Percentiles rank a stretch among this genome's conserved stretches.
Evolutionary conservation across 2,888 invertebrate species (phyloP).

Genomic region (Odiellus spinosus): DNA sequence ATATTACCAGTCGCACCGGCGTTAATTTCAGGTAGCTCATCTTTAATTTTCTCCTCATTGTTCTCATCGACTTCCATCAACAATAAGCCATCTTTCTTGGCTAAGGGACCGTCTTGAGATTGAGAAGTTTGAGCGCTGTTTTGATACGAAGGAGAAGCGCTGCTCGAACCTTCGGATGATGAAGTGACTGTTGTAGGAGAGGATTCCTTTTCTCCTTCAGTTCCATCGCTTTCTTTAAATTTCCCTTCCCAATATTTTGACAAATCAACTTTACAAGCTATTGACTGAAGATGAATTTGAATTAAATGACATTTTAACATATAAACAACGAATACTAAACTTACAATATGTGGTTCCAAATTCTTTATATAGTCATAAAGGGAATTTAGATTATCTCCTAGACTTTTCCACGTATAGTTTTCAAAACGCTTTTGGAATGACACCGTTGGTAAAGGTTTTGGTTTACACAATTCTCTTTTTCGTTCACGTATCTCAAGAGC

Average conservation of each 20-base stretch:
- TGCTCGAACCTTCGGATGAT: constrained; percentile 12
- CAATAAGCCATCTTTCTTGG: too few species aligned
- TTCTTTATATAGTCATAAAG: constrained; percentile 26
- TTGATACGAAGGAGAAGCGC: constrained; percentile 2
- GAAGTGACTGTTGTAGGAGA: constrained; percentile 10
- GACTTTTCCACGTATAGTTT: constrained; percentile 27
- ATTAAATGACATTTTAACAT: not conserved
- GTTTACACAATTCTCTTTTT: constrained; percentile 24
- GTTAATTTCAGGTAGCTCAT: too few species aligned
- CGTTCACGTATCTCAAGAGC: constrained; percentile 26
- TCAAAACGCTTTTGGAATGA: constrained; percentile 24
- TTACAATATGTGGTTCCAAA: constrained; percentile 24
- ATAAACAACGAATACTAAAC: constrained; percentile 5
- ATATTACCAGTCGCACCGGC: too few species aligned
- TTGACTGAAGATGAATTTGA: constrained; percentile 22
- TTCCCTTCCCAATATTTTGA: constrained; percentile 13
- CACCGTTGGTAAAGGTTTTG: constrained; percentile 23
- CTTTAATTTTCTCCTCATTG: too few species aligned
- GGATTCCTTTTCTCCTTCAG: constrained; percentile 3
- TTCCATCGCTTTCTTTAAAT: constrained; percentile 1
- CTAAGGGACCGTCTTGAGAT: too few species aligned
- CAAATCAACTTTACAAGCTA: constrained; percentile 24
- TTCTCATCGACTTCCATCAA: too few species aligned
- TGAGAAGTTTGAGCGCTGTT: too few species aligned
- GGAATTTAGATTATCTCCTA: constrained; percentile 27